These are phyloP conservation scores for Biston stratarius DNA, from an alignment of 2,888 invertebrate species.

Conservation along the genomic window DNA sequence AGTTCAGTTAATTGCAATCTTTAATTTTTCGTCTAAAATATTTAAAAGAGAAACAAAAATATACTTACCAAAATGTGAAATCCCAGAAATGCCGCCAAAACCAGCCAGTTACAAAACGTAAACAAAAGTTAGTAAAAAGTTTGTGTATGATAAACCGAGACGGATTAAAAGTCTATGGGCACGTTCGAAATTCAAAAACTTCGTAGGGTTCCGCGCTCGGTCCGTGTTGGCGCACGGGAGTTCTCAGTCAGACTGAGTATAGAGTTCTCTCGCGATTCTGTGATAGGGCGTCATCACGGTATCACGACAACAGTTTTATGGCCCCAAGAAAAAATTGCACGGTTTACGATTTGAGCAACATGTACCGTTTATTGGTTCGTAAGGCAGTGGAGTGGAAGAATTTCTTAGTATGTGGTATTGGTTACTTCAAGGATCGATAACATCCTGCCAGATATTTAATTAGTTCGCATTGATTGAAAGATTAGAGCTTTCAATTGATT, in stretches of 20 bases:
- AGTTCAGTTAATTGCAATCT: neutral
- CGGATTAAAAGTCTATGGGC: slow-evolving; percentile 18
- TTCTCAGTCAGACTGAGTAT: slow-evolving; percentile 52
- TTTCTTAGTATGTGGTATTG: slow-evolving; percentile 18
- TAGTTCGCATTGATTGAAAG: neutral
- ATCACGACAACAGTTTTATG: slow-evolving; percentile 33
- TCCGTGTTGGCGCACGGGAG: slow-evolving; percentile 53
- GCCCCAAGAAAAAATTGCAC: slow-evolving; percentile 37
- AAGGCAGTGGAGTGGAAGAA: slow-evolving; percentile 18
- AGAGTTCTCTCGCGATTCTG: slow-evolving; percentile 28
- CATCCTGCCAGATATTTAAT: slow-evolving; percentile 16
- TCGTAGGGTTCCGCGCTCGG: slow-evolving; percentile 43
- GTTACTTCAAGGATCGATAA: slow-evolving; percentile 24
- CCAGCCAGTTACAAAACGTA: slow-evolving; percentile 10
- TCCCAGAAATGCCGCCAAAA: slow-evolving; percentile 18
- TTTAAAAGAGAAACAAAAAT: neutral
- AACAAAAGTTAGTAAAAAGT: slow-evolving; percentile 25
- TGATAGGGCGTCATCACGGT: slow-evolving; percentile 34
- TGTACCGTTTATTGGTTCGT: slow-evolving; percentile 26
- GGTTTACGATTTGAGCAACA: slow-evolving; percentile 34
- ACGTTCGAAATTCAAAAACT: slow-evolving; percentile 42
- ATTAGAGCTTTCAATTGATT: neutral
- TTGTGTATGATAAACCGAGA: slow-evolving; percentile 21
- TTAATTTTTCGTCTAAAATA: neutral
- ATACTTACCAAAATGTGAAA: slow-evolving; percentile 32